Percentiles rank a stretch among this genome's conserved stretches.
phyloP scores from a whole-genome alignment of 2,113 vertebrate genomes.

The Cryptotis parvus region DNA sequence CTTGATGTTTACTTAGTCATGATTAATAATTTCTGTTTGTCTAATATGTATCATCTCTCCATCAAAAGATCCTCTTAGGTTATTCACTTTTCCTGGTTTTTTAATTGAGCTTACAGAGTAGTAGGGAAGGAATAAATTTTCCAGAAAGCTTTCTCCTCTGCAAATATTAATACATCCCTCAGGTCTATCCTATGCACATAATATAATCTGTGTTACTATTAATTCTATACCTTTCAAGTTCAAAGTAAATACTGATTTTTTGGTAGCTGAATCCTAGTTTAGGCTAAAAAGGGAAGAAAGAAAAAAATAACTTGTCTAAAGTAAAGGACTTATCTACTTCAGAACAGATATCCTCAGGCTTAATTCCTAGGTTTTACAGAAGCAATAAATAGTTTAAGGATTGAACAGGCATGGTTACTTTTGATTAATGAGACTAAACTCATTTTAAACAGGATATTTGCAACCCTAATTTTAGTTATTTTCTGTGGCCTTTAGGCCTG shows the following conservation, averaged over 20 bases:
- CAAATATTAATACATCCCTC: neutral
- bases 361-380: constrained; percentile 17
- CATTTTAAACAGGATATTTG: constrained; percentile 1
- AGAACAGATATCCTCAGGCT: neutral
- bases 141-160: neutral
- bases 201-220: neutral
- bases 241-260: neutral
- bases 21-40: neutral
- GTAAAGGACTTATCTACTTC: neutral
- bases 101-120: neutral
- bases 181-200: neutral
- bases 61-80: neutral
- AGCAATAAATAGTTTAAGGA: neutral
- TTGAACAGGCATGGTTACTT: neutral
- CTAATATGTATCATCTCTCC: neutral
- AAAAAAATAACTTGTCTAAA: neutral
- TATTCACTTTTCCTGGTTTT: neutral
- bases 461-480: constrained; percentile 2
- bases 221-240: neutral
- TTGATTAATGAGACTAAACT: neutral
- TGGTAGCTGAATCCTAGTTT: constrained; percentile 1
- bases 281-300: neutral
- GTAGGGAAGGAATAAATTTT: neutral
- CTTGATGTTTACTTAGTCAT: neutral
- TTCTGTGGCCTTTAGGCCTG: neutral